Percentiles rank a stretch among this genome's conserved stretches.
Conservation (phyloP, 2,888 invertebrate species). For the Vesta saturnalis region DNA sequence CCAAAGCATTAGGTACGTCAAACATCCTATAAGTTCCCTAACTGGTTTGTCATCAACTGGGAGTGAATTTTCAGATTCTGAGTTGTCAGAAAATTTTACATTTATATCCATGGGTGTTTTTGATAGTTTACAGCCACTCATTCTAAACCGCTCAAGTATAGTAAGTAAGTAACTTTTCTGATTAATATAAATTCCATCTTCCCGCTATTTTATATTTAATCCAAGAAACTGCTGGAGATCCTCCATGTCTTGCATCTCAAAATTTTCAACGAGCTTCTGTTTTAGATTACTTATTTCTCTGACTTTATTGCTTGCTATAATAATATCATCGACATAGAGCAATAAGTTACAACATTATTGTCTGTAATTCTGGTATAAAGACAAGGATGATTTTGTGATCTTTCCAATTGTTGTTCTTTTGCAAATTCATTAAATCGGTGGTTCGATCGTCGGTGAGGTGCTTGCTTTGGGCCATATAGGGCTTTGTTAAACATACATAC, state of each 20-base stretch:
- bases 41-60: background rate
- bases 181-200: background rate
- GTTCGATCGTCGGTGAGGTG: background rate
- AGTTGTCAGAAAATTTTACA: background rate
- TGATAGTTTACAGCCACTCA: background rate
- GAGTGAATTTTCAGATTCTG: background rate
- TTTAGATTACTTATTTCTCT: background rate
- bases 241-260: background rate
- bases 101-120: background rate
- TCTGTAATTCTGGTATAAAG: no score
- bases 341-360: background rate
- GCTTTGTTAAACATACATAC: constrained; percentile 2
- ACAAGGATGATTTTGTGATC: background rate
- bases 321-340: background rate
- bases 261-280: background rate
- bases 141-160: background rate
- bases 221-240: background rate
- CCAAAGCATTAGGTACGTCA: background rate
- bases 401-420: background rate
- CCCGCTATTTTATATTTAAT: background rate
- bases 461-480: background rate
- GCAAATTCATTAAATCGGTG: background rate
- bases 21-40: background rate
- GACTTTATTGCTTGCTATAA: background rate
- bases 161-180: background rate